Evolutionary conservation across 2,797 vertebrate genomes (phyloP), one percentile per base, ranked within the genome.

Genomic region (Paedocypris micromegethes): DNA sequence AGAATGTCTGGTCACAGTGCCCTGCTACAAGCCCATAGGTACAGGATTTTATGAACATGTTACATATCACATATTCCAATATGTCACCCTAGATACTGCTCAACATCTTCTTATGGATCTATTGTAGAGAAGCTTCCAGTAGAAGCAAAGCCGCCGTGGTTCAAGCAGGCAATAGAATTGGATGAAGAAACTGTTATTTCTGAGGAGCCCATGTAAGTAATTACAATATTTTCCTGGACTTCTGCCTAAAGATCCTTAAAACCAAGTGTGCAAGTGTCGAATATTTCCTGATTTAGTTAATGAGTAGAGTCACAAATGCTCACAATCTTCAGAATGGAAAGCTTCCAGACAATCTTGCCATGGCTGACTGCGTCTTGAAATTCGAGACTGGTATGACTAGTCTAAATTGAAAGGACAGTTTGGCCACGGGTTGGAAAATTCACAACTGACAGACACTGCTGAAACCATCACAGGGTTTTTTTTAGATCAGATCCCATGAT

Each of bases 1-100:
- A 82, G 94, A 97, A 83, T 98, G 96, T 70, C 79, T 96, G 9
- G 85, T 94, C 46, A 91, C 93, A 5, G 91, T 94, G 47, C 95
- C 95, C 57, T 98, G 96, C 86, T 98, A 94, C 82, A 97, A 94
- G 74, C 89, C 93, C 62, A 91, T 91, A 83, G 96, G 96, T 98
- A 86, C 23, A 23, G 23, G 23, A 23, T 23, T 1, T 1, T 23
- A 23, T 23, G 23, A 23, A 23, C 23, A 23, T 23, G 23, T 23
- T 23, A 23, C 23, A 23, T 23, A 23, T 23, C 23, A 23, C 23
- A 23, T 23, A 23, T 23, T 23, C 23, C 23, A 23, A 23, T 23
- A 23, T 23, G 23, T 23, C 23, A 23, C 23, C 23, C 1, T 23
- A 23, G 23, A 23, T 23, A 23, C 23, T 23, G 8, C 38, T 47